Evolutionary conservation across 2,888 invertebrate genomes (phyloP), one percentile per base, ranked within the genome.

Genomic region (Drosophila acutilabella): DNA sequence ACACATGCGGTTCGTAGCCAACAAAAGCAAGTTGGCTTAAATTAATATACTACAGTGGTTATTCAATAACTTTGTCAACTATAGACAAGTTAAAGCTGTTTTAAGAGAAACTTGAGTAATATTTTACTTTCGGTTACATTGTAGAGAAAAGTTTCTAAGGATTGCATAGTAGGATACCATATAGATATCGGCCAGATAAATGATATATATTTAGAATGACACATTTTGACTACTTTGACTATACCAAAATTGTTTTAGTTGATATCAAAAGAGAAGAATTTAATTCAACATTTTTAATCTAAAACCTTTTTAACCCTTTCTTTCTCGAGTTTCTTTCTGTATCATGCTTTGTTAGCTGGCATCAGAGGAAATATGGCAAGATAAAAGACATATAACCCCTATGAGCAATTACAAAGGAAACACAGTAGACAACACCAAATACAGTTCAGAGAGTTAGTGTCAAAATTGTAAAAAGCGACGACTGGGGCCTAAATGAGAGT

Each of bases 361-460:
- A 68, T 61, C 64, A n/a, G 26, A 47, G 23, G 42, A 36, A 41
- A 51, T 36, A 36, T 58, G 59, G 54, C 44, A 42, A 53, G 41
- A 64, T 51, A 80, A 62, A 62, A 59, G 58, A 59, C 45, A 61
- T 52, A 61, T 65, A 70, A 60, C 70, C 65, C 61, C 59, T 18
- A 51, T 71, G 72, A 68, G 52, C n/a, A 54, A 40, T 47, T 38
- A 64, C 60, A 62, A 65, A 57, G 58, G 50, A 36, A 57, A 42
- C 30, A 26, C 60, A 38, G 51, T 44, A 64, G 52, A 57, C 51
- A 56, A 50, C 40, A 44, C 57, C 64, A 64, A 61, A 38, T 36
- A 36, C 59, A 62, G 65, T 58, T 44, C 58, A 54, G 41, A 61
- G 54, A 68, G 68, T 56, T 61, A 60, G 74, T 73, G 75, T 69